A percentile compares a stretch with the other conserved stretches of the same genome.
phyloP scores from a whole-genome alignment of 2,113 vertebrate species.

The Leucoraja erinaceus region DNA sequence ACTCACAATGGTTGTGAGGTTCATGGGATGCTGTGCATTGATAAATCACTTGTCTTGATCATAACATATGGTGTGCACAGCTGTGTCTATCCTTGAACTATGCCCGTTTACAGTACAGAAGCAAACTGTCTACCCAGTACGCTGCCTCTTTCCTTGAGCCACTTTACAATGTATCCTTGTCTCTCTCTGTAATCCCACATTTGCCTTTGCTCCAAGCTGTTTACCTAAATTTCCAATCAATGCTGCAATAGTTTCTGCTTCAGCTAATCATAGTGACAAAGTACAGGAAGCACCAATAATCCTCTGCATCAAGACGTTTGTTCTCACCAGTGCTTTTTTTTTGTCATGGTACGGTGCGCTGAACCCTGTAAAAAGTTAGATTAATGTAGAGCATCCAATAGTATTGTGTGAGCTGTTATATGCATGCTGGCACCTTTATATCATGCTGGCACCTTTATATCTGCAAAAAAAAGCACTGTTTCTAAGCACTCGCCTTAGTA shows the following conservation, averaged over 20 bases:
- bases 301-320: neutral
- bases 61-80: neutral
- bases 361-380: no score
- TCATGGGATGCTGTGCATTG: neutral
- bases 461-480: no score
- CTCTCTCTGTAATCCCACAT: neutral
- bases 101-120: neutral
- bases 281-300: neutral
- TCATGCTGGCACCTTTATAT: no score
- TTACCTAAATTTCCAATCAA: neutral
- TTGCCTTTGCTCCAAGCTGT: neutral
- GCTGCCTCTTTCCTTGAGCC: neutral
- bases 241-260: neutral
- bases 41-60: neutral
- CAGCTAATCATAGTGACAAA: neutral
- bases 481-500: neutral
- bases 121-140: neutral
- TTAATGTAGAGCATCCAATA: no score
- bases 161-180: neutral
- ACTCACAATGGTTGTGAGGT: neutral
- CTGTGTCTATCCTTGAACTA: neutral
- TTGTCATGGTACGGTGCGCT: no score
- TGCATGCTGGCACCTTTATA: no score
- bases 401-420: no score
- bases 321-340: no score